Evolutionary conservation across 2,888 invertebrate species (phyloP), one percentile per base, ranked within the genome.

Genomic region (Ophonus ardosiacus): DNA sequence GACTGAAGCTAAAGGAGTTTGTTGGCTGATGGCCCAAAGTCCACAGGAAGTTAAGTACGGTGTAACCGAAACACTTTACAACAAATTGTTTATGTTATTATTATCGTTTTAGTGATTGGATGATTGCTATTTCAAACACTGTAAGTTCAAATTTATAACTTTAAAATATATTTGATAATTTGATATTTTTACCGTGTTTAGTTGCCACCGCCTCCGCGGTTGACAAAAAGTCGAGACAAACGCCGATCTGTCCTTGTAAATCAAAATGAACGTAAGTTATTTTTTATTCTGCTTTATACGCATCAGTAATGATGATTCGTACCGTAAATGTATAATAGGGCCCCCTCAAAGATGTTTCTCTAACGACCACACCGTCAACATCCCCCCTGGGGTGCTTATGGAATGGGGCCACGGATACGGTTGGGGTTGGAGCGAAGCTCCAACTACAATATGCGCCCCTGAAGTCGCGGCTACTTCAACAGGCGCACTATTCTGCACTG

Each of bases 1-100:
- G 82, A 91, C 94, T 10, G 31, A 10, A 8, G 57, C 7, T 6
- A n/a, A 17, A 7, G 79, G 80, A 4, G 96, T 96, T 7, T 95
- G 96, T 86, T 97, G 96, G 96, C 95, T 97, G 92, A 93, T 97
- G 86, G 96, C 96, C 31, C 95, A 95, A 90, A 95, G 95, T 15
- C 95, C 96, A 87, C 93, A 94, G 18, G 96, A 97, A 91, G 94
- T 96, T 90, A 95, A 94, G 96, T 96, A 90, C 94, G 38, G 18
- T 10, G 17, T 17, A 13, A 63, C 7, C 18, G 7, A 8, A 8
- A 24, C 65, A 65, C 0, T 65, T 65, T 18, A 24, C 4, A 24
- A 65, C 1, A 13, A 51, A 8, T 51, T 51, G 43, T 51, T 51
- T 51, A 51, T 13, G 13, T 51, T 8, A 2, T 51, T 8, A 6